Evolutionary conservation across 2,797 vertebrate species (phyloP).

Genomic region (Chrosomus eos): DNA sequence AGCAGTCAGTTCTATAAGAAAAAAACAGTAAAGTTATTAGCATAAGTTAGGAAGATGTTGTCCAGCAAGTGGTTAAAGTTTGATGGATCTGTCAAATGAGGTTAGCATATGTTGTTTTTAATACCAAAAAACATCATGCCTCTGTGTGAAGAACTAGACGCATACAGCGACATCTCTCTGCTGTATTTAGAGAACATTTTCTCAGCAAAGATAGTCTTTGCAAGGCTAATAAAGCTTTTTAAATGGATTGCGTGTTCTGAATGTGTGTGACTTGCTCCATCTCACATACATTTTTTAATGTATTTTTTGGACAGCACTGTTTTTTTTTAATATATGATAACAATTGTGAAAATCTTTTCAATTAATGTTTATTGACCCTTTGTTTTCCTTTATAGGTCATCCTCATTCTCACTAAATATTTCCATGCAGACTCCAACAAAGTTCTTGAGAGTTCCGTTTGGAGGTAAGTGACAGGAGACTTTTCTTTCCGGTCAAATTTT

Average conservation of each 20-base stretch:
- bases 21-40: conserved; percentile 1
- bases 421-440: conserved; percentile 95
- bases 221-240: background rate
- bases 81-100: conserved; percentile 7
- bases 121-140: conserved; percentile 3
- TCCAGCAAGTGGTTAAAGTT: conserved; percentile 2
- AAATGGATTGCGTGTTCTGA: background rate
- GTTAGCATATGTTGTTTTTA: background rate
- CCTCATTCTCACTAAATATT: conserved; percentile 97
- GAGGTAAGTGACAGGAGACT: conserved; percentile 80
- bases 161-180: background rate
- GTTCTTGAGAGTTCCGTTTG: conserved; percentile 97
- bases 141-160: background rate
- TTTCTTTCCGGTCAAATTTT: background rate
- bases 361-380: background rate
- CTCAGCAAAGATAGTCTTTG: background rate
- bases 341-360: conserved; percentile 8
- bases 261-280: background rate
- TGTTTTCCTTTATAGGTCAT: conserved; percentile 83
- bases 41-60: conserved; percentile 21
- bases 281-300: background rate
- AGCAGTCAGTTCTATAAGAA: conserved; percentile 1
- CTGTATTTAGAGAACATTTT: background rate
- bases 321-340: background rate
- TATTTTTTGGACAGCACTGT: background rate